A percentile compares a stretch with the other conserved stretches of the same genome.
These are phyloP conservation scores for Nephotettix cincticeps DNA, from an alignment of 1,140 invertebrate genomes.

Conservation along the genomic window DNA sequence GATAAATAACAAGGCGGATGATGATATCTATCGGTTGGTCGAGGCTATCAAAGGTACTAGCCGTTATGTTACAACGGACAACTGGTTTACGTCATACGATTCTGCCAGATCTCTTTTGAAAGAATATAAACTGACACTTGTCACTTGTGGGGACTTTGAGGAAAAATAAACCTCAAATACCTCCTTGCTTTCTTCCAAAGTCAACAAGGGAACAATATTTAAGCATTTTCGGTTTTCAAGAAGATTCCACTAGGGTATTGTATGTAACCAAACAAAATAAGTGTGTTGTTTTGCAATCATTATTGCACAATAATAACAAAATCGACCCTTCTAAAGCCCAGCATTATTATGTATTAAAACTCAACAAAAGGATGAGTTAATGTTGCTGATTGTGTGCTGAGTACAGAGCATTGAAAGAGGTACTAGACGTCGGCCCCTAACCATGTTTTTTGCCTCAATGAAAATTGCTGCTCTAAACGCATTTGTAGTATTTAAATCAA, in stretches of 20 bases:
- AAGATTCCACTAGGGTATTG: conserved; percentile 34
- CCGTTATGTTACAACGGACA: conserved; percentile 44
- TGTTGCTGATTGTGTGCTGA: conserved; percentile 41
- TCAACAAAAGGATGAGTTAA: conserved; percentile 46
- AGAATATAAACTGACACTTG: conserved; percentile 37
- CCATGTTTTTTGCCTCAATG: neutral
- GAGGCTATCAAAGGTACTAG: conserved; percentile 39
- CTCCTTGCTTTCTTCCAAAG: conserved; percentile 22
- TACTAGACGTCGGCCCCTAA: neutral
- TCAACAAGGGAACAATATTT: neutral
- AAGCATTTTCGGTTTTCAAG: conserved; percentile 28
- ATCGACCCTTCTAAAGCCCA: conserved; percentile 40
- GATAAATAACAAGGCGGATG: conserved; percentile 40
- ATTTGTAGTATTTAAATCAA: conserved; percentile 9
- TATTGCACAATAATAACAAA: conserved; percentile 25
- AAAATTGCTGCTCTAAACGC: conserved; percentile 1
- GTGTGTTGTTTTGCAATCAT: conserved; percentile 29
- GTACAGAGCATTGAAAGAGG: neutral
- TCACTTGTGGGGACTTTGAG: conserved; percentile 40
- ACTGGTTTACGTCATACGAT: conserved; percentile 42
- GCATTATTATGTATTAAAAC: conserved; percentile 45
- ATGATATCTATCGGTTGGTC: conserved; percentile 36
- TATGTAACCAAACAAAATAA: conserved; percentile 37
- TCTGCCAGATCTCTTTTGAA: conserved; percentile 32
- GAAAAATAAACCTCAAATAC: conserved; percentile 40